Percentiles rank a stretch among this genome's conserved stretches.
These are phyloP conservation scores for Chascanopsetta lugubris DNA, from an alignment of 2,113 vertebrate genomes.

Conservation along the genomic window DNA sequence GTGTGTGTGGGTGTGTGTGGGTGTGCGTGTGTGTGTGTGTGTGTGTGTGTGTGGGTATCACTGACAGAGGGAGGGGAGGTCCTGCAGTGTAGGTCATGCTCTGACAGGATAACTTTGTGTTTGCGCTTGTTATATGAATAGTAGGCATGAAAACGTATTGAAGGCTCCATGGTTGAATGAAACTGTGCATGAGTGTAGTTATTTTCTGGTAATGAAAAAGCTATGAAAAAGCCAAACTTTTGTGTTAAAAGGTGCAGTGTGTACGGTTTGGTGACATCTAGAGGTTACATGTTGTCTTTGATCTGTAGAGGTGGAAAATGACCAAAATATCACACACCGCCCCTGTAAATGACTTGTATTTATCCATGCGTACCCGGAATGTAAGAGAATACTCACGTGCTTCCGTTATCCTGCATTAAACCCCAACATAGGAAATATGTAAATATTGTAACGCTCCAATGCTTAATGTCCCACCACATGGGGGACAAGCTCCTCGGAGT, in stretches of 20 bases:
- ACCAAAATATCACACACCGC: no score
- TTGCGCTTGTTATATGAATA: not conserved
- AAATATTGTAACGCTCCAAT: slow-evolving; percentile 17
- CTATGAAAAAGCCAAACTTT: not conserved
- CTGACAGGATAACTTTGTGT: not conserved
- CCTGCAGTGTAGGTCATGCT: slow-evolving; percentile 6
- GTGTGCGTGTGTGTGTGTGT: slow-evolving; percentile 18
- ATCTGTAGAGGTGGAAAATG: no score
- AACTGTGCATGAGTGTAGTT: not conserved
- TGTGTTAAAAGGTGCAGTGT: no score
- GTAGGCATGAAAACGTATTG: not conserved
- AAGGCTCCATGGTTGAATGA: not conserved
- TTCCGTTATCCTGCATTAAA: slow-evolving; percentile 16
- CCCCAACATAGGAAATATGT: slow-evolving; percentile 42
- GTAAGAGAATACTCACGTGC: not conserved
- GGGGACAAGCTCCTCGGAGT: slow-evolving; percentile 29
- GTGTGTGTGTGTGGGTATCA: slow-evolving; percentile 16
- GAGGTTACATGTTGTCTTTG: no score
- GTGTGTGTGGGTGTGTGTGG: slow-evolving; percentile 8
- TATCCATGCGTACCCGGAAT: not conserved
- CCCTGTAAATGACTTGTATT: not conserved
- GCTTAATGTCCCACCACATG: slow-evolving; percentile 38
- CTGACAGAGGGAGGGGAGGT: not conserved
- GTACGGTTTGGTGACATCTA: no score
- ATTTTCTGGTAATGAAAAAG: not conserved